These are phyloP conservation scores for Lithophane semibrunnea DNA, from an alignment of 2,888 invertebrate species.

Conservation along the genomic window DNA sequence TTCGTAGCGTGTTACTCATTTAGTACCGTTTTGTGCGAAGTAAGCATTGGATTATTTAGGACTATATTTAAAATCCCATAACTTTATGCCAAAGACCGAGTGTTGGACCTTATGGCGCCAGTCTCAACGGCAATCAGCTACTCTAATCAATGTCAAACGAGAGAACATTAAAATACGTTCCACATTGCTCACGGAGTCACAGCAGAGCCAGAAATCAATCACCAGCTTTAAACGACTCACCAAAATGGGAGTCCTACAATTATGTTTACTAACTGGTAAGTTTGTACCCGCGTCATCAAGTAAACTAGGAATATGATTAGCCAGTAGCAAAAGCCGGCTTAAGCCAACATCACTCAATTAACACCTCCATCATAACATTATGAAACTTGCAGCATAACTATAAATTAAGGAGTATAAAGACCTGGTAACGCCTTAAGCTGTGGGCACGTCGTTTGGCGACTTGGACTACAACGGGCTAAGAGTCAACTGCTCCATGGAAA, in stretches of 20 bases:
- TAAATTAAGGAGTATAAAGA: slow-evolving; percentile 53
- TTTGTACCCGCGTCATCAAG: not conserved
- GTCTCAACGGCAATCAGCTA: slow-evolving; percentile 11
- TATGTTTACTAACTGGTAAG: not conserved
- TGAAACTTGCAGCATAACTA: slow-evolving; percentile 35
- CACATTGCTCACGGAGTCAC: not conserved
- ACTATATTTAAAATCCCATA: not conserved
- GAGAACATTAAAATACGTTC: slow-evolving; percentile 13
- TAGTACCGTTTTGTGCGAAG: slow-evolving; percentile 32
- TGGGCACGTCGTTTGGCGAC: slow-evolving; percentile 56
- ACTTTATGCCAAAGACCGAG: not conserved
- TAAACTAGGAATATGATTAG: not conserved
- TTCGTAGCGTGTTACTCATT: slow-evolving; percentile 16
- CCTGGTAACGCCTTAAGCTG: slow-evolving; percentile 49
- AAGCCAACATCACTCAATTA: slow-evolving; percentile 36
- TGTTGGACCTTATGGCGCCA: not conserved
- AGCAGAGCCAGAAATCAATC: slow-evolving; percentile 26
- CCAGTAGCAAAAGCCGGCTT: not conserved
- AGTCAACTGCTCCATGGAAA: slow-evolving; percentile 79
- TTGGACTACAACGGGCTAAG: slow-evolving; percentile 67
- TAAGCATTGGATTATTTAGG: not conserved
- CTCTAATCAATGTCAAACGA: slow-evolving; percentile 13
- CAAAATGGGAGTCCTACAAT: not conserved
- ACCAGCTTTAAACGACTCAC: not conserved
- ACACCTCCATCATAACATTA: slow-evolving; percentile 34